phyloP scores from a whole-genome alignment of 2,797 vertebrate genomes.

The Cynodonichthys magdalenae region DNA sequence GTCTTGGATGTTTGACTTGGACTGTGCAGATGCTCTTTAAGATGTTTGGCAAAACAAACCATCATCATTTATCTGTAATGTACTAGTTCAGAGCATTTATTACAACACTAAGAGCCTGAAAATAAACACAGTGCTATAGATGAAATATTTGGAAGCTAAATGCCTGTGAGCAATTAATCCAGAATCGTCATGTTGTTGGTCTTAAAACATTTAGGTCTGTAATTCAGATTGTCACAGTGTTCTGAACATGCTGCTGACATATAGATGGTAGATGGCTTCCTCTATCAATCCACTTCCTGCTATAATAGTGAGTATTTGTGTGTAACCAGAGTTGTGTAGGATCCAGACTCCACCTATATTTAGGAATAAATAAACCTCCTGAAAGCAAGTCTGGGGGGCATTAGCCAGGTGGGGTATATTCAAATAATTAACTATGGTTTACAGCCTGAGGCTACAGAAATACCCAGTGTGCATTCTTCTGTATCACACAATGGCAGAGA shows the following conservation, averaged over 20 bases:
- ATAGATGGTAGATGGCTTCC: slow-evolving; percentile 39
- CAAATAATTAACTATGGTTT: slow-evolving; percentile 67
- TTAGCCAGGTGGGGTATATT: slow-evolving; percentile 55
- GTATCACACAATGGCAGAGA: slow-evolving; percentile 63
- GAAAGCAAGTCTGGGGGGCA: slow-evolving; percentile 74
- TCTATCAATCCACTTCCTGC: slow-evolving; percentile 46
- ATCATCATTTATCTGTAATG: not conserved
- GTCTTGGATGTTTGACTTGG: slow-evolving; percentile 24
- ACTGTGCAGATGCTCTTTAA: not conserved
- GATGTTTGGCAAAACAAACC: not conserved
- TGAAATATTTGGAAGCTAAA: too few species aligned
- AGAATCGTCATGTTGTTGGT: too few species aligned
- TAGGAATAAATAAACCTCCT: slow-evolving; percentile 78
- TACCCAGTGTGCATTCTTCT: slow-evolving; percentile 67
- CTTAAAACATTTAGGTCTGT: slow-evolving; percentile 11
- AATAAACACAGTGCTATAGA: not conserved
- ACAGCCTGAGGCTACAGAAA: slow-evolving; percentile 72
- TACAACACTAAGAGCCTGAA: slow-evolving; percentile 13
- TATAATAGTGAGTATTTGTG: slow-evolving; percentile 20
- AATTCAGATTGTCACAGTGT: slow-evolving; percentile 45
- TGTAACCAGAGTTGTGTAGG: slow-evolving; percentile 70
- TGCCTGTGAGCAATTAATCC: too few species aligned
- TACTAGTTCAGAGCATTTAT: slow-evolving; percentile 8
- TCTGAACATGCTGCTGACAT: slow-evolving; percentile 50
- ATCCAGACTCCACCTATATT: slow-evolving; percentile 66